Conservation (phyloP, 2,113 vertebrate genomes). For the Neolamprologus cancellatus region DNA sequence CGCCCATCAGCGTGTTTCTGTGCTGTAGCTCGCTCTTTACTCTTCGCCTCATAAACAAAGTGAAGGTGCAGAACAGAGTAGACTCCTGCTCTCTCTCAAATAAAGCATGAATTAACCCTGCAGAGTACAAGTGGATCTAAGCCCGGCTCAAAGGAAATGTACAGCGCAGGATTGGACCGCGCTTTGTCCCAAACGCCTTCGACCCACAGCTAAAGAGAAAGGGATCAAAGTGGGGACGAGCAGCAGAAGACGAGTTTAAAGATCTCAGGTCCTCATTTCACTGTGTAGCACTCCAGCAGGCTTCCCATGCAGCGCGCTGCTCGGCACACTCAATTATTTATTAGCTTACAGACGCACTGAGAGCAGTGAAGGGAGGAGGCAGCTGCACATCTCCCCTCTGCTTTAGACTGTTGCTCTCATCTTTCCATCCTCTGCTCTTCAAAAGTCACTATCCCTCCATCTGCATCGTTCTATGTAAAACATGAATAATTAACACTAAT, state of each 20-base stretch:
- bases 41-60: background rate
- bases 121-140: background rate
- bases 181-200: background rate
- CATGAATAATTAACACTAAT: constrained; percentile 23
- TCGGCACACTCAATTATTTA: constrained; percentile 62
- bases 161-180: background rate
- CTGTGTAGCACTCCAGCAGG: constrained; percentile 26
- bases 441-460: constrained; percentile 19
- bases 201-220: background rate
- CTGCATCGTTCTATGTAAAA: background rate
- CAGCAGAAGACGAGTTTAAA: background rate
- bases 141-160: background rate
- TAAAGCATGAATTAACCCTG: background rate
- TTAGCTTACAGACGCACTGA: constrained; percentile 48
- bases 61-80: background rate
- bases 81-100: background rate
- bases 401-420: constrained; percentile 7
- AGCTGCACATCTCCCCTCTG: constrained; percentile 11
- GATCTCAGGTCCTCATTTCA: constrained; percentile 26
- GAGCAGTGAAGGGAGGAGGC: constrained; percentile 4
- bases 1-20: background rate
- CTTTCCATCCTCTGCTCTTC: background rate
- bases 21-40: background rate
- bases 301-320: constrained; percentile 43
- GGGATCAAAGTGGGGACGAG: constrained; percentile 6